Conservation (phyloP, 2,113 vertebrate genomes). For the Australoheros scitulus region DNA sequence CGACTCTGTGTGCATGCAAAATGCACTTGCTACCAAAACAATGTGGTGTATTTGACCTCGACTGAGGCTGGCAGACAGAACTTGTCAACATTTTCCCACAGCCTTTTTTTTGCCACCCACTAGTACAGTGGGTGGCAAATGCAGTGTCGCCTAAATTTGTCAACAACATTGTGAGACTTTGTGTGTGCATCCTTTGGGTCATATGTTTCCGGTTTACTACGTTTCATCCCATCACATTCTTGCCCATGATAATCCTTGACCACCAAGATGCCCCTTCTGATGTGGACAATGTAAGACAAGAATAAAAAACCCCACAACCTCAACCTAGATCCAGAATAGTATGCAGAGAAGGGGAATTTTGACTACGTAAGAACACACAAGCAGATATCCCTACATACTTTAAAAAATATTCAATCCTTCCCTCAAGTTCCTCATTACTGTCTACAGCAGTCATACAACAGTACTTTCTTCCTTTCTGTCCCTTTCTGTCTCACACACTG, state of each 20-base stretch:
- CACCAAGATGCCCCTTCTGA: conserved; percentile 19
- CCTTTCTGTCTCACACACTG: conserved; percentile 20
- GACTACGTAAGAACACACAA: background rate
- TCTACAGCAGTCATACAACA: background rate
- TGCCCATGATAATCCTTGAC: conserved; percentile 10
- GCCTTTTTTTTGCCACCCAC: conserved; percentile 30
- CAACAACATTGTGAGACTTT: conserved; percentile 12
- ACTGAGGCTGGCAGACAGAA: background rate
- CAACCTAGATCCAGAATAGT: conserved; percentile 1
- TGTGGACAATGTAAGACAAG: conserved; percentile 31
- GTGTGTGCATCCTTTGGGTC: background rate
- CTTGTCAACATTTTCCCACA: conserved; percentile 22
- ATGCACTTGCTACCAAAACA: background rate
- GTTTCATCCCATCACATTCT: conserved; percentile 18
- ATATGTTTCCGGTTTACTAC: conserved; percentile 24
- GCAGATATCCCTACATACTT: background rate
- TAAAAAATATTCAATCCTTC: background rate
- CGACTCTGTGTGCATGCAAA: background rate
- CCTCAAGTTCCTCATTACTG: background rate
- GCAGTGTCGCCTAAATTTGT: conserved; percentile 26
- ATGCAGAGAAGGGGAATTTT: background rate
- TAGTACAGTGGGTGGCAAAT: conserved; percentile 11
- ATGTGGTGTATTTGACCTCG: background rate
- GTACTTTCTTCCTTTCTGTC: background rate
- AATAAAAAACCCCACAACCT: background rate